Percentiles rank a stretch among this genome's conserved stretches.
Conservation (phyloP, 1,140 invertebrate genomes). For the Leptinotarsa texana region DNA sequence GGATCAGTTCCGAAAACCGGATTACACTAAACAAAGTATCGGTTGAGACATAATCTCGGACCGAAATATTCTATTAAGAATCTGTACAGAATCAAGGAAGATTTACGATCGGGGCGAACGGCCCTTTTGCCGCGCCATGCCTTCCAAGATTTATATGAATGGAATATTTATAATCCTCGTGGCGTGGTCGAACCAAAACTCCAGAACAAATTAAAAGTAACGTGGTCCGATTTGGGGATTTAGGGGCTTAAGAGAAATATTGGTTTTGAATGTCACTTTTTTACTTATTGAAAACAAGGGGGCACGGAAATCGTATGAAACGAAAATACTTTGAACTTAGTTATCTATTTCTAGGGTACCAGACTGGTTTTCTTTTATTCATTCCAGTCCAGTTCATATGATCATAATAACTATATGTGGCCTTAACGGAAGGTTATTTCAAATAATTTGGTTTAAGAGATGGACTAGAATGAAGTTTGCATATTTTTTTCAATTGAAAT, state of each 20-base stretch:
- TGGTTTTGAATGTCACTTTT: conserved; percentile 2
- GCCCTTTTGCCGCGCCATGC: conserved; percentile 30
- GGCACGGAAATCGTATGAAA: not conserved
- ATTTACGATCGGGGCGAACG: conserved; percentile 26
- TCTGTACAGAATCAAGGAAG: conserved; percentile 25
- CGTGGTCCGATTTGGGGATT: conserved; percentile 25
- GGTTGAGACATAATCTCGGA: conserved; percentile 27
- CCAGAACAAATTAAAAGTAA: conserved; percentile 28
- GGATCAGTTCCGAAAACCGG: conserved; percentile 23
- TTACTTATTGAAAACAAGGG: conserved; percentile 17
- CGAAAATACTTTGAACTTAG: no score
- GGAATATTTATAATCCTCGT: conserved; percentile 34
- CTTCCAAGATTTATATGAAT: conserved; percentile 30
- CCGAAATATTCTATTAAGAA: conserved; percentile 34
- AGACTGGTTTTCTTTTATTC: no score
- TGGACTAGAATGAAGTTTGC: no score
- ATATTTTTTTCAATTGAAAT: no score
- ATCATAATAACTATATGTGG: no score
- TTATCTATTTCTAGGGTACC: no score
- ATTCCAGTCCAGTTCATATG: no score
- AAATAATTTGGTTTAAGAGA: no score
- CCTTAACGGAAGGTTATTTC: no score
- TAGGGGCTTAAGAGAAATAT: conserved; percentile 12
- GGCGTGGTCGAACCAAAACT: conserved; percentile 23
- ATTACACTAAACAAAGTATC: conserved; percentile 35